Conservation (phyloP, 2,888 invertebrate genomes). For the Zhuqinia jingwanae region DNA sequence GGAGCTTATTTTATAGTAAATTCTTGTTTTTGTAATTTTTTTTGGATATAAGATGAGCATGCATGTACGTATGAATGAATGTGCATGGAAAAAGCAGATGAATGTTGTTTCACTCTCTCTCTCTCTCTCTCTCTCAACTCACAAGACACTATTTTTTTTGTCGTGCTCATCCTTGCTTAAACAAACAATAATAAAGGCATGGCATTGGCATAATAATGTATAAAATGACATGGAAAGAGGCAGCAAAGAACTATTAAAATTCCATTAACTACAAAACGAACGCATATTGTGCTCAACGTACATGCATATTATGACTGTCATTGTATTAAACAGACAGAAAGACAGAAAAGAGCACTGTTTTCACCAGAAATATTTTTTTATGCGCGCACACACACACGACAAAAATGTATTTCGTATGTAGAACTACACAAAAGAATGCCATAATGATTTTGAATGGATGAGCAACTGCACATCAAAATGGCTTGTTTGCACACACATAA, state of each 20-base stretch:
- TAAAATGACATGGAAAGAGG: slow-evolving; percentile 53
- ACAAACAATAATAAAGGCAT: slow-evolving; percentile 54
- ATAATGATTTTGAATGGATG: slow-evolving; percentile 43
- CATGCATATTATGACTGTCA: not conserved
- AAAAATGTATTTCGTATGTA: not conserved
- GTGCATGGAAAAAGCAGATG: not conserved
- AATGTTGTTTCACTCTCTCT: not conserved
- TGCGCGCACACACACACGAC: not conserved
- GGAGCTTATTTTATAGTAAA: no score
- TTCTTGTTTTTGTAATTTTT: no score
- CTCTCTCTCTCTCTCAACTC: no score
- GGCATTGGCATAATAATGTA: slow-evolving; percentile 31
- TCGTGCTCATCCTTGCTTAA: slow-evolving; percentile 41
- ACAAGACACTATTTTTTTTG: not conserved
- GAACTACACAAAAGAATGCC: not conserved
- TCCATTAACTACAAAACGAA: slow-evolving; percentile 57
- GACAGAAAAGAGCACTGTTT: not conserved
- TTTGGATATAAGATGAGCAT: not conserved
- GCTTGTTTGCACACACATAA: not conserved
- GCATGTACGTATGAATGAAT: not conserved
- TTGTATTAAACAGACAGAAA: no score
- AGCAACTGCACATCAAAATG: not conserved
- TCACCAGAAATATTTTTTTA: not conserved
- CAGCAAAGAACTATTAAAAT: slow-evolving; percentile 67
- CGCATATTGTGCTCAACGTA: not conserved